Conservation (phyloP, 2,113 vertebrate genomes). For the Mustela lutreola region DNA sequence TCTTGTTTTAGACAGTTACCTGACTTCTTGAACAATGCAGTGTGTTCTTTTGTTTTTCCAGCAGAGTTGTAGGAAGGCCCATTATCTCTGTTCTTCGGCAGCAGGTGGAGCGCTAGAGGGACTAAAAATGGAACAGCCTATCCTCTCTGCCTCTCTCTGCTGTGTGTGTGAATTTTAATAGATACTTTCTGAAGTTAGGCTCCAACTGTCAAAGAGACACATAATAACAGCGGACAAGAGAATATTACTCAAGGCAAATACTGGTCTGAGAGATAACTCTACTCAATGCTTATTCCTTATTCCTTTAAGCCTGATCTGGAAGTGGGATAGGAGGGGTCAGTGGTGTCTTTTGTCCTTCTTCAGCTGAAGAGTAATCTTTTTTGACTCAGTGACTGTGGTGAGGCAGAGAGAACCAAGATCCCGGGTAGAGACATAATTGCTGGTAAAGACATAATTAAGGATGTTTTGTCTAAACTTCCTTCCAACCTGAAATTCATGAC, state of each 20-base stretch:
- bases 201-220: slow-evolving; percentile 18
- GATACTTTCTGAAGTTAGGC: neutral
- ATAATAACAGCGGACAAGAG: neutral
- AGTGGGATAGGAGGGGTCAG: neutral
- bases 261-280: neutral
- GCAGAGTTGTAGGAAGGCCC: slow-evolving; percentile 24
- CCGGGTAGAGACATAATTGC: neutral
- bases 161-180: slow-evolving; percentile 20
- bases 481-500: neutral
- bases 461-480: neutral
- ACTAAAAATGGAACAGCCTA: slow-evolving; percentile 18
- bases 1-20: neutral
- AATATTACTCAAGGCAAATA: neutral
- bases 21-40: slow-evolving; percentile 12
- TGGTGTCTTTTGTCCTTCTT: neutral
- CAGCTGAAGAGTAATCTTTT: neutral
- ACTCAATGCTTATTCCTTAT: neutral
- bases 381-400: neutral
- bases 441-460: neutral
- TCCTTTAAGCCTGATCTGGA: neutral
- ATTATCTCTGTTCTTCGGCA: neutral
- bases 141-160: neutral
- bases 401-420: neutral
- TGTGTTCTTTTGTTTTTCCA: slow-evolving; percentile 41
- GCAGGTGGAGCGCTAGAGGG: neutral